Conservation (phyloP, 2,113 vertebrate species). For the Piliocolobus tephrosceles region DNA sequence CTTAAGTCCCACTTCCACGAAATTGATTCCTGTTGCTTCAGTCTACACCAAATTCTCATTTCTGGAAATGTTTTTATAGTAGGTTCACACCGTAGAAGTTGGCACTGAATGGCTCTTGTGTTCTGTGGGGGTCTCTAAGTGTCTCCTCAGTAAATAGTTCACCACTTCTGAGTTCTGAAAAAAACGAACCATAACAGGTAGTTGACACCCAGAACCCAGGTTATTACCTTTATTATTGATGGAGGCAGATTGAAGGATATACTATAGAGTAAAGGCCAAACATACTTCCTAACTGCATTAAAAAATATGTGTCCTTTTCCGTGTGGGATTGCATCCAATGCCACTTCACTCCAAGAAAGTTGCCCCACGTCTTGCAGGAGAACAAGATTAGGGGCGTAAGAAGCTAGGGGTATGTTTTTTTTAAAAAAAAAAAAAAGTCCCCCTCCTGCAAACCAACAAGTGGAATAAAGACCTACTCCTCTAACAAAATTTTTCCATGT, state of each 20-base stretch:
- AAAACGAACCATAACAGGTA: background rate
- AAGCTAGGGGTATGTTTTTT: background rate
- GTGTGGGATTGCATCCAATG: background rate
- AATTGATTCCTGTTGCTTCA: background rate
- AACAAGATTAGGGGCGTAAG: background rate
- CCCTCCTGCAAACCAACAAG: background rate
- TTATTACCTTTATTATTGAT: background rate
- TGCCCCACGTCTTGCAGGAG: background rate
- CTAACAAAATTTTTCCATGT: background rate
- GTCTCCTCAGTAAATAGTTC: background rate
- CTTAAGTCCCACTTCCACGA: background rate
- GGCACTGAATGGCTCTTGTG: background rate
- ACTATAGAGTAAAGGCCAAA: background rate
- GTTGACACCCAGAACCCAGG: background rate
- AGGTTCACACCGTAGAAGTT: background rate
- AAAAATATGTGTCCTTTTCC: background rate
- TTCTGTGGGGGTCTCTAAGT: background rate
- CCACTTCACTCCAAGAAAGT: background rate
- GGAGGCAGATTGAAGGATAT: background rate
- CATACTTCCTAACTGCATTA: fast-evolving
- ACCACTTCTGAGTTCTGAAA: background rate
- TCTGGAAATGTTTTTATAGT: background rate
- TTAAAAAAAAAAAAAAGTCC: background rate
- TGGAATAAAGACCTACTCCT: background rate
- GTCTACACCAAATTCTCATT: background rate